These are phyloP conservation scores for Neostethus bicornis DNA, from an alignment of 2,797 vertebrate species.

Conservation along the genomic window DNA sequence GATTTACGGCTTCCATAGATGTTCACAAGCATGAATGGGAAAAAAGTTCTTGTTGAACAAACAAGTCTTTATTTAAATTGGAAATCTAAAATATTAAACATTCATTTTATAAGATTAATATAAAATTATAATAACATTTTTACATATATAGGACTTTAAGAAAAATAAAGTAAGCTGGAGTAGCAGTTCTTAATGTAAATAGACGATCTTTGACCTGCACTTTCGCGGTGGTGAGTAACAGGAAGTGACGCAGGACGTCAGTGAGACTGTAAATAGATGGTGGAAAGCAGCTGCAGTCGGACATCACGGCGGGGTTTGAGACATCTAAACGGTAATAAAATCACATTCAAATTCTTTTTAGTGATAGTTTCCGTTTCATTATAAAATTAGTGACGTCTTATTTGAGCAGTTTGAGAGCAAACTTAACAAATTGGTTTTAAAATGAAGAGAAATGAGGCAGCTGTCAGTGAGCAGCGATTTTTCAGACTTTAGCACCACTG, in stretches of 20 bases:
- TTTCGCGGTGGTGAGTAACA: conserved; percentile 71
- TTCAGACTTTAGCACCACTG: conserved; percentile 26
- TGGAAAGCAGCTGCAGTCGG: conserved; percentile 17
- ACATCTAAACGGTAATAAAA: conserved; percentile 52
- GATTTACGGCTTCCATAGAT: no score
- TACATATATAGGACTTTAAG: not conserved
- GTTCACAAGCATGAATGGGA: no score
- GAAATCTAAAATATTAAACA: not conserved
- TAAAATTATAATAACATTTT: not conserved
- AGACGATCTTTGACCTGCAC: conserved; percentile 55
- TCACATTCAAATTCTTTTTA: not conserved
- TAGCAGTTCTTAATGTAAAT: not conserved
- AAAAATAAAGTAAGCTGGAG: not conserved
- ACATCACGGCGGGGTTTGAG: conserved; percentile 26
- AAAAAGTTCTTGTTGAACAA: no score
- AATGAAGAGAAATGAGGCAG: conserved; percentile 35
- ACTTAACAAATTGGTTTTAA: not conserved
- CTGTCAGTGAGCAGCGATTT: conserved; percentile 46
- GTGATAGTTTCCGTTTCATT: accelerated
- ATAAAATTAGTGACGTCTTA: not conserved
- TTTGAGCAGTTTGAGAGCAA: accelerated
- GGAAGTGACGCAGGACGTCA: conserved; percentile 77
- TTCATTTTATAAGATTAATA: not conserved
- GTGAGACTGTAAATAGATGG: conserved; percentile 49
- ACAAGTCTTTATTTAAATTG: no score